Evolutionary conservation across 2,113 vertebrate species (phyloP).

Genomic region (Amphiprion ocellaris): DNA sequence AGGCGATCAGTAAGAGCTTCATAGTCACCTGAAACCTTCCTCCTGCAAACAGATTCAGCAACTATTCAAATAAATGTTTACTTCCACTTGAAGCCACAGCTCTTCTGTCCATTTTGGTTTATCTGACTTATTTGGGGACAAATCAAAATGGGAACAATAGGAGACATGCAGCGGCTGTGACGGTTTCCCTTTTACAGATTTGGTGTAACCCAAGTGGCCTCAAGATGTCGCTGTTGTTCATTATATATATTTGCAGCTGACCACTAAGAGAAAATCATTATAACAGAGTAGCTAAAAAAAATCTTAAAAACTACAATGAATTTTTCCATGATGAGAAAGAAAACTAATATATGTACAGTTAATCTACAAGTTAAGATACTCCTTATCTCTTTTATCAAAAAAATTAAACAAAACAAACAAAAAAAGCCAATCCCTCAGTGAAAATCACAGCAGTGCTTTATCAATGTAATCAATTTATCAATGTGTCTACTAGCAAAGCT

Average conservation of each 20-base stretch:
- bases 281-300: neutral
- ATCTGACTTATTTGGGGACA: neutral
- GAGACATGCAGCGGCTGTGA: neutral
- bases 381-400: neutral
- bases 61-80: neutral
- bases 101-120: neutral
- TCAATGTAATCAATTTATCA: neutral
- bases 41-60: slow-evolving; percentile 83
- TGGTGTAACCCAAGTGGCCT: neutral
- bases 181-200: neutral
- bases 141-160: neutral
- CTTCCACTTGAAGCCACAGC: neutral
- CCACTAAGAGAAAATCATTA: neutral
- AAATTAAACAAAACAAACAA: too few species aligned
- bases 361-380: neutral
- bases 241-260: neutral
- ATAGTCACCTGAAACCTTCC: slow-evolving; percentile 93
- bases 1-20: slow-evolving; percentile 91
- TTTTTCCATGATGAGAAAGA: too few species aligned
- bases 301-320: too few species aligned
- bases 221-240: neutral
- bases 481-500: neutral
- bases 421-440: too few species aligned
- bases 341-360: too few species aligned
- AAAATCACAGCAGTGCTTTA: neutral